A percentile compares a stretch with the other conserved stretches of the same genome.
These are phyloP conservation scores for Daboia siamensis DNA, from an alignment of 2,113 vertebrate genomes.

Conservation along the genomic window DNA sequence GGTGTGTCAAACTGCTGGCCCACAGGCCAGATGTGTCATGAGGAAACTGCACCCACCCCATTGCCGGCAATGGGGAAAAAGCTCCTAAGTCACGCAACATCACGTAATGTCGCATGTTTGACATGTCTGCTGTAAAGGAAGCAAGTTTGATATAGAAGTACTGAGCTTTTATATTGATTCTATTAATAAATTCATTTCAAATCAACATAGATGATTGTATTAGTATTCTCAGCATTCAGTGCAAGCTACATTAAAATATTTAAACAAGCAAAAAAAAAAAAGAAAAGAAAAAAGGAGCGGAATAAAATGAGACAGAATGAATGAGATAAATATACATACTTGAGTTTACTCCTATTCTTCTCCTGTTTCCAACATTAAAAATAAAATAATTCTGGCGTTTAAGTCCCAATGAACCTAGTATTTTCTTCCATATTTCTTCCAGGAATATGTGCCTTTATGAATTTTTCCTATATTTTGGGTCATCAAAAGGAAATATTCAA, in stretches of 20 bases:
- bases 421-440: not conserved
- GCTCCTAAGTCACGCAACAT: too few species aligned
- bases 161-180: not conserved
- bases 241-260: not conserved
- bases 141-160: not conserved
- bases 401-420: not conserved
- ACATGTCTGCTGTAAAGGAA: not conserved
- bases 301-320: not conserved
- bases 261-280: not conserved
- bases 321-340: not conserved
- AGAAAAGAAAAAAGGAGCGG: not conserved
- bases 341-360: not conserved
- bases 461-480: not conserved
- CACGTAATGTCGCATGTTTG: too few species aligned
- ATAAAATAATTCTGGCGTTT: not conserved
- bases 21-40: too few species aligned
- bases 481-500: not conserved
- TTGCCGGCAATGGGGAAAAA: too few species aligned
- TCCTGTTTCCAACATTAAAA: not conserved
- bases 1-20: too few species aligned
- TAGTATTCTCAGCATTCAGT: not conserved
- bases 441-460: not conserved
- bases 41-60: too few species aligned
- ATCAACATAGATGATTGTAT: not conserved
- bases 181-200: not conserved